Evolutionary conservation across 2,888 invertebrate species (phyloP).

Genomic region (Agrochola circellaris): DNA sequence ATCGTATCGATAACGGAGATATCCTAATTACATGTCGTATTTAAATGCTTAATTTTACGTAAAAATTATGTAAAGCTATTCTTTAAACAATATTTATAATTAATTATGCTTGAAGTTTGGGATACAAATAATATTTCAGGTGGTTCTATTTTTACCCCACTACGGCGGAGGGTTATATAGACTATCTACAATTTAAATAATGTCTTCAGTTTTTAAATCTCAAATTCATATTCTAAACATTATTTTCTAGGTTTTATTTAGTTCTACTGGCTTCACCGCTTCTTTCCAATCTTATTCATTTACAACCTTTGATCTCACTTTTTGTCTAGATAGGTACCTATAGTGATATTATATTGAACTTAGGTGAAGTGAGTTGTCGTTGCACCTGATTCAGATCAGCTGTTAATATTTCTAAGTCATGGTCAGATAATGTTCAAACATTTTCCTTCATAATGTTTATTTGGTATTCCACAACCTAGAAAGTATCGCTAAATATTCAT

Average conservation of each 20-base stretch:
- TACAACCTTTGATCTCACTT: neutral
- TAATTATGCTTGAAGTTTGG: neutral
- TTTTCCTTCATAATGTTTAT: slow-evolving; percentile 50
- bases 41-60: too few species aligned
- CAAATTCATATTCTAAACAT: neutral
- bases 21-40: too few species aligned
- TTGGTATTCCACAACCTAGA: slow-evolving; percentile 61
- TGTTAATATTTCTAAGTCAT: neutral
- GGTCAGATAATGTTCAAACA: neutral
- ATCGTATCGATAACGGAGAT: too few species aligned
- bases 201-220: neutral
- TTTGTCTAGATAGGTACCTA: neutral
- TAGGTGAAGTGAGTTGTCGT: neutral
- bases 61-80: neutral
- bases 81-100: neutral
- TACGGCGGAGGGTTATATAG: too few species aligned
- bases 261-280: neutral
- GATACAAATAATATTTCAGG: slow-evolving; percentile 15
- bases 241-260: neutral
- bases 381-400: neutral
- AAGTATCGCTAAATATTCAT: slow-evolving; percentile 72
- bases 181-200: neutral
- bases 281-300: neutral
- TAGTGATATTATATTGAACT: neutral
- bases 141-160: neutral